Evolutionary conservation across 2,113 vertebrate species (phyloP).

Genomic region (Ceratotherium simum): DNA sequence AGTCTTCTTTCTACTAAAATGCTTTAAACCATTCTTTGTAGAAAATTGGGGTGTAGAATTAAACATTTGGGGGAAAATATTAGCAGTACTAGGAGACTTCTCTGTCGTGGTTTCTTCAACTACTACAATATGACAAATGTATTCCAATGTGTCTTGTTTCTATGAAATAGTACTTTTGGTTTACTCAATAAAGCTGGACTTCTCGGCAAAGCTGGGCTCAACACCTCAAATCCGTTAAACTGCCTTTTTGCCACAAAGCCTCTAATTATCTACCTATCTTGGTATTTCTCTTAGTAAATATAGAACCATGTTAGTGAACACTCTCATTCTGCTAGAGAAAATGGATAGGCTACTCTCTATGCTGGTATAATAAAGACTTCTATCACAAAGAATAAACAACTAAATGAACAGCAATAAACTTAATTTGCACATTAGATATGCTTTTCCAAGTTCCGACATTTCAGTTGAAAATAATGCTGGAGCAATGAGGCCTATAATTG

Average conservation of each 20-base stretch:
- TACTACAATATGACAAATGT: background rate
- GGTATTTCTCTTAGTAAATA: constrained; percentile 62
- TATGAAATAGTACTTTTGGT: constrained; percentile 51
- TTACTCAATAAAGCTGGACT: constrained; percentile 58
- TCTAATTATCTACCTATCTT: constrained; percentile 61
- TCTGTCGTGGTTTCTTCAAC: background rate
- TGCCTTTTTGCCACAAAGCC: constrained; percentile 69
- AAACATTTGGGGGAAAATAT: background rate
- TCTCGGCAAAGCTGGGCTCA: constrained; percentile 63
- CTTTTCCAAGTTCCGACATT: constrained; percentile 90
- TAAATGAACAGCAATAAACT: constrained; percentile 89
- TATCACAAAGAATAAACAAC: constrained; percentile 87
- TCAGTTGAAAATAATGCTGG: constrained; percentile 89
- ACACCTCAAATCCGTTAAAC: constrained; percentile 72
- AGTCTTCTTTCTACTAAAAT: background rate
- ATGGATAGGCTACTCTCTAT: constrained; percentile 75
- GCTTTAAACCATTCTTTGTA: background rate
- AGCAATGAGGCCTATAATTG: constrained; percentile 93
- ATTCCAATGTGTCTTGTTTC: background rate
- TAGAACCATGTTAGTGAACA: constrained; percentile 60
- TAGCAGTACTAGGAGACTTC: background rate
- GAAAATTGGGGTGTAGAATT: background rate
- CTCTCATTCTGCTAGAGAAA: constrained; percentile 66
- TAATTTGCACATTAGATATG: constrained; percentile 92
- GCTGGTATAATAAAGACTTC: constrained; percentile 87